Base-by-base conservation (phyloP, 2,888 invertebrate species). In the Cenopis cana region DNA sequence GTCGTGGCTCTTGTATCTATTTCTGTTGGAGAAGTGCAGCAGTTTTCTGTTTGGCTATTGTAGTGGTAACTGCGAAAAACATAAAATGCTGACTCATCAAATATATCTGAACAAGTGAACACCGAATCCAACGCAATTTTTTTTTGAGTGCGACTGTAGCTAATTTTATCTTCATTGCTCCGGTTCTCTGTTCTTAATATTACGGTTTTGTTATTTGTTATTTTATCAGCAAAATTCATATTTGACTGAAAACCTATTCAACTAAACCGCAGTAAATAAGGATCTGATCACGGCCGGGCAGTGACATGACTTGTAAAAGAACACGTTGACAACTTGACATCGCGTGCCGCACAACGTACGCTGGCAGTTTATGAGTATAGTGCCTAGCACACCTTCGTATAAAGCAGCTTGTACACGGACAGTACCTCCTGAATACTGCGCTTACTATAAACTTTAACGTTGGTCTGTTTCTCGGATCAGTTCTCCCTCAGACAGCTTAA, bases 311-410 rank as follows among this genome's bases (percentile, higher is more conserved):
- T 65, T 59, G 10, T 50, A 20, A 67, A 55, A 64, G 20, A 68
- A 64, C 62, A 64, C 14, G 72, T 33, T 64, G 72, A 72, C 72
- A 46, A 64, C n/a, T 46, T 46, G 46, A 46, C 46, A 46, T 72
- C 54, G 72, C 72, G 72, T 72, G 72, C 55, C 46, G 52, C 17
- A 41, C 33, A 36, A 18, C 12, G 41, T 59, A 38, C 54, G 24
- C 46, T 36, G 46, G 11, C 65, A 10, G 52, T 60, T 66, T 66
- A 60, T 46, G 54, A 55, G 17, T 24, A 12, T 20, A 14, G 29
- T 29, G 29, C 3, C n/a, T 41, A 65, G 33, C 56, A 46, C 57
- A 65, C 36, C 50, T 46, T 36, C 10, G 46, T 20, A 50, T 33
- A 33, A 24, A 57, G 20, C 46, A 10, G 46, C 24, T n/a, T 18